These are phyloP conservation scores for Drosophila sordidula DNA, from an alignment of 2,888 invertebrate genomes.

Conservation along the genomic window DNA sequence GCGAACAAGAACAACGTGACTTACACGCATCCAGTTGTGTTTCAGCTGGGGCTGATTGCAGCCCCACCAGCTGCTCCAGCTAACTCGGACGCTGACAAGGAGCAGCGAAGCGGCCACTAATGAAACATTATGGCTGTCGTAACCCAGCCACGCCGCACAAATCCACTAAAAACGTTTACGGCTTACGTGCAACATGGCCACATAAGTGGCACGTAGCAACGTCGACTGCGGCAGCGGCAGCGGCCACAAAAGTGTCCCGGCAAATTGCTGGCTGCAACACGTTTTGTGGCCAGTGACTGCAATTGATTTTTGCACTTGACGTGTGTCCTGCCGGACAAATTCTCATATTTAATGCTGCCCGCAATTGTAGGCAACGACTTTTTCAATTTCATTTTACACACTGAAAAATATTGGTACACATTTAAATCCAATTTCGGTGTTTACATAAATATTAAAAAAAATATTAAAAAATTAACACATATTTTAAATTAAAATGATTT, in stretches of 20 bases:
- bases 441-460: too few species aligned
- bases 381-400: not conserved
- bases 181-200: slow-evolving; percentile 72
- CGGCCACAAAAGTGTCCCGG: slow-evolving; percentile 67
- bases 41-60: slow-evolving; percentile 20
- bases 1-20: not conserved
- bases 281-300: slow-evolving; percentile 64
- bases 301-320: slow-evolving; percentile 66
- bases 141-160: slow-evolving; percentile 72
- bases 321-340: slow-evolving; percentile 11
- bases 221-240: slow-evolving; percentile 5
- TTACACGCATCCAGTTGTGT: not conserved
- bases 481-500: too few species aligned
- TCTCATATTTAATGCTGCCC: slow-evolving; percentile 3
- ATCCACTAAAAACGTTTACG: slow-evolving; percentile 79
- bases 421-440: too few species aligned
- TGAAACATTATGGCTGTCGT: slow-evolving; percentile 78
- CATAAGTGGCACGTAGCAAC: slow-evolving; percentile 71
- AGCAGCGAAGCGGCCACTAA: slow-evolving; percentile 60
- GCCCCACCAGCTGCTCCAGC: not conserved
- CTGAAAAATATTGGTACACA: too few species aligned
- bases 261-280: slow-evolving; percentile 72
- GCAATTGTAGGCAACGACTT: not conserved
- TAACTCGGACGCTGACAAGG: slow-evolving; percentile 2
- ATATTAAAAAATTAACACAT: too few species aligned